Evolutionary conservation across 2,888 invertebrate species (phyloP), one percentile per base, ranked within the genome.

Genomic region (Carterocephalus palaemon): DNA sequence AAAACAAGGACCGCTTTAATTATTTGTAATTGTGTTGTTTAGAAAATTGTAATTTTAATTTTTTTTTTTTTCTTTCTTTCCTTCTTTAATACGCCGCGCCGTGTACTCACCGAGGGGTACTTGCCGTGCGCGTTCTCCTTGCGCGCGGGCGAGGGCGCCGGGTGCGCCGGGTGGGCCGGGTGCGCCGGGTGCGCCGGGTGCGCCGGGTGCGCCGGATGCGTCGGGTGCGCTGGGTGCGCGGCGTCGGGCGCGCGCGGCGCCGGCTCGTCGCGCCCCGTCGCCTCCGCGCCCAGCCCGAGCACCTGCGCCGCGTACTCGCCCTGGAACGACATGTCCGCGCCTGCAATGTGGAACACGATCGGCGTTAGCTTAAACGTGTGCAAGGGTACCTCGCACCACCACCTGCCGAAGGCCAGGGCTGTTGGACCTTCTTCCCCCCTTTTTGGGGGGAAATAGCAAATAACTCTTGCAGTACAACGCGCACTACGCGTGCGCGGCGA

Each of bases 221-320:
- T 60, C 43, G 57, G 55, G 50, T 45, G 59, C 17, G 52, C 60
- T 60, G 55, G 62, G 60, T 60, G 50, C 70, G 62, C 56, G 34
- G 60, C 64, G 10, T 60, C 63, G 19, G 61, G 54, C 4, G 56
- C 61, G 61, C 64, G 77, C 59, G 48, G 70, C 60, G 46, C 75
- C 68, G 39, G 74, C 56, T 28, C 71, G 66, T 33, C 57, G 28
- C 62, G 67, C 41, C 40, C 49, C 52, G 32, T 70, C 49, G 48
- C 93, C 92, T 45, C 90, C 89, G 60, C 90, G 54, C 90, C 90
- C 37, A 95, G 80, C 0, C 95, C 95, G 46, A 96, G 88, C 60
- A 96, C 92, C 70, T 96, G 96, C 13, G 96, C 95, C 37, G 95
- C 96, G 82, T 96, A 97, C 79, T 97, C 97, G 38, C 96, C 95